phyloP scores from a whole-genome alignment of 2,888 invertebrate genomes.

The Cheilosia impressa region DNA sequence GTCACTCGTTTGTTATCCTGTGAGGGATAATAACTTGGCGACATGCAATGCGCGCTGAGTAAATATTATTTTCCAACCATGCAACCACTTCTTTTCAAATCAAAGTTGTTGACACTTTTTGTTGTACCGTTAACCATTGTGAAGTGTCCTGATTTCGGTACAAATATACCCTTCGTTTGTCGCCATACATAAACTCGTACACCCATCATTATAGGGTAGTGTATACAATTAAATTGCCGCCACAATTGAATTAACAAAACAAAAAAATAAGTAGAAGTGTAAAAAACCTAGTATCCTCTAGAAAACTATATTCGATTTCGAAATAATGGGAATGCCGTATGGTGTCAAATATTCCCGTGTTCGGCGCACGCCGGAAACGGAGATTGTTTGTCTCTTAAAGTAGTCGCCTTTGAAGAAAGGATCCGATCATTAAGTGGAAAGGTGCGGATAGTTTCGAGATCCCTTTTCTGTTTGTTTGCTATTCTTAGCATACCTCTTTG shows the following conservation, averaged over 20 bases:
- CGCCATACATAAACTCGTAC: background rate
- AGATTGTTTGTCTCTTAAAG: constrained; percentile 16
- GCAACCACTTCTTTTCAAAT: constrained; percentile 44
- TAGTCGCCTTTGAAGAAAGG: constrained; percentile 36
- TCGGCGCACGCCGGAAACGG: constrained; percentile 51
- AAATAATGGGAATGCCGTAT: constrained; percentile 34
- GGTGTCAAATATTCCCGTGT: constrained; percentile 56
- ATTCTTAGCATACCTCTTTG: constrained; percentile 28
- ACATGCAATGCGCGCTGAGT: constrained; percentile 33
- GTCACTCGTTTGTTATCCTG: constrained; percentile 52
- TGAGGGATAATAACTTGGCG: constrained; percentile 43
- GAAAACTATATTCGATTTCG: constrained; percentile 42
- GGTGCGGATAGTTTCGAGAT: constrained; percentile 20
- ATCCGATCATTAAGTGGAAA: constrained; percentile 43
- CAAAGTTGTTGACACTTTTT: constrained; percentile 67
- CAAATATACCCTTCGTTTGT: constrained; percentile 57
- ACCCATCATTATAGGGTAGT: constrained; percentile 22
- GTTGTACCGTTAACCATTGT: constrained; percentile 23
- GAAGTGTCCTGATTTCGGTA: constrained; percentile 60
- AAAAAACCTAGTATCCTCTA: constrained; percentile 35
- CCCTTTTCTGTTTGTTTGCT: constrained; percentile 9
- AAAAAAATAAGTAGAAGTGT: constrained; percentile 41
- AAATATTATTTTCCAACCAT: constrained; percentile 57
- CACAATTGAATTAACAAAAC: constrained; percentile 45
- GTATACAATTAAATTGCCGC: constrained; percentile 54